phyloP scores from a whole-genome alignment of 1,140 invertebrate genomes.

The Leptopilina clavipes region DNA sequence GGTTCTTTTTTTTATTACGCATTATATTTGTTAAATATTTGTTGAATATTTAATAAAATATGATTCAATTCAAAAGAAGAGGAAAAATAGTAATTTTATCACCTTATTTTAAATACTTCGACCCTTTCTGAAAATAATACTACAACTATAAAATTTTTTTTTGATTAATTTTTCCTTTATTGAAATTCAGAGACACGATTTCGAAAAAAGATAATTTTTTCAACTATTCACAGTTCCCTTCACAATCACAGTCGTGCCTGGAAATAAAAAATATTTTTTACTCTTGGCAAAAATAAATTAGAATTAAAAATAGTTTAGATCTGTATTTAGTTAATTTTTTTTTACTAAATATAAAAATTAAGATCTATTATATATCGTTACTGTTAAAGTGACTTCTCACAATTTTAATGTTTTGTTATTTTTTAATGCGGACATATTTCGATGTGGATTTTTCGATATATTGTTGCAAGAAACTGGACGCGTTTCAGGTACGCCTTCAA shows the following conservation, averaged over 20 bases:
- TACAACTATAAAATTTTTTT: too few species aligned
- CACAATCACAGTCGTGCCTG: neutral
- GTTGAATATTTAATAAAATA: neutral
- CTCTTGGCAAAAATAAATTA: too few species aligned
- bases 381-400: neutral
- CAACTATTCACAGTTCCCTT: conserved; percentile 4
- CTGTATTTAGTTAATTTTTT: neutral
- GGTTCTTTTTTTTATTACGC: too few species aligned
- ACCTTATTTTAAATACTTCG: too few species aligned
- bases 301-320: too few species aligned
- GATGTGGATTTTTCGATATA: neutral
- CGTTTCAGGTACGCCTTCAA: conserved; percentile 33
- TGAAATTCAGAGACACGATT: neutral
- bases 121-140: too few species aligned
- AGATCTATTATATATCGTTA: neutral
- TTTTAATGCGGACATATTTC: neutral
- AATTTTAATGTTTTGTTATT: neutral
- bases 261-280: too few species aligned
- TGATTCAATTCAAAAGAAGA: neutral
- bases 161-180: too few species aligned
- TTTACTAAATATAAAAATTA: neutral
- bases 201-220: neutral
- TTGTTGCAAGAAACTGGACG: conserved; percentile 39
- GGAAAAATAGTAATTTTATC: too few species aligned
- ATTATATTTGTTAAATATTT: neutral